These are phyloP conservation scores for Ramazzottius varieornatus DNA, from an alignment of 2,888 invertebrate genomes.

Conservation along the genomic window DNA sequence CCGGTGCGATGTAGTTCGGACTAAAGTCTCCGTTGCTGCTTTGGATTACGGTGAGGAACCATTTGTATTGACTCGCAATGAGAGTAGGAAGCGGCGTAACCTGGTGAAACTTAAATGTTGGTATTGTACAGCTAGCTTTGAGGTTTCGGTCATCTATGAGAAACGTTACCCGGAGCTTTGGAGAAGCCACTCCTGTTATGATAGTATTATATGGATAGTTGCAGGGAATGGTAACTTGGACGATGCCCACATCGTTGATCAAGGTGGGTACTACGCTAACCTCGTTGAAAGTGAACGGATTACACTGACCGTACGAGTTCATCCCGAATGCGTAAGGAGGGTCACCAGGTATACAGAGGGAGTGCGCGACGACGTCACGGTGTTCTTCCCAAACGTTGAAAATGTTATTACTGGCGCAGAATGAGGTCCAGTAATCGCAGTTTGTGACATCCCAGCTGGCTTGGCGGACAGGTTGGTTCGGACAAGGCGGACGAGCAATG, in stretches of 20 bases:
- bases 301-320: background rate
- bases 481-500: background rate
- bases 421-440: background rate
- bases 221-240: background rate
- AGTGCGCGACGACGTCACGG: background rate
- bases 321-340: conserved; percentile 1
- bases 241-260: background rate
- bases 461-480: background rate
- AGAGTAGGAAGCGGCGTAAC: background rate
- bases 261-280: background rate
- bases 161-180: background rate
- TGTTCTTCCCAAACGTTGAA: background rate
- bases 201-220: background rate
- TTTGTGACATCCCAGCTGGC: background rate
- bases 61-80: background rate
- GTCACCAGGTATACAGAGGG: background rate
- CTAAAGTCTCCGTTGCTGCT: conserved; percentile 1
- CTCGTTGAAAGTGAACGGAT: background rate
- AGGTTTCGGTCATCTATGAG: no score
- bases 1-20: background rate
- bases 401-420: background rate
- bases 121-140: no score
- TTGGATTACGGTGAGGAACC: background rate
- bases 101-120: background rate
- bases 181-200: background rate